phyloP scores from a whole-genome alignment of 2,113 vertebrate species.

The Polyodon spathula region DNA sequence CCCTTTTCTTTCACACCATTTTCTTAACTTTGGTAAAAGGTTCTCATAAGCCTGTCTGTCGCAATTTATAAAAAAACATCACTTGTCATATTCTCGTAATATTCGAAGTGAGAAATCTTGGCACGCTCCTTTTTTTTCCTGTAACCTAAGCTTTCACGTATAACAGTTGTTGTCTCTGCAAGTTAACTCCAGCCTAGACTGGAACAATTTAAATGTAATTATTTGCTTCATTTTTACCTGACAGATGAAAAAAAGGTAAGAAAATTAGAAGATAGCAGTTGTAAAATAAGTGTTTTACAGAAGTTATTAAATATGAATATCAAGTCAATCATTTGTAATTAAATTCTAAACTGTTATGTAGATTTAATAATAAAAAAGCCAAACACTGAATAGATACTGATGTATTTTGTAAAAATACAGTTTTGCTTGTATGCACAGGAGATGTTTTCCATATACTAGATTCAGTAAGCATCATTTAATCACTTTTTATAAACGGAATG shows the following conservation, averaged over 20 bases:
- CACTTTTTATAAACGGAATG: too few relatives aligned
- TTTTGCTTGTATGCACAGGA: too few relatives aligned
- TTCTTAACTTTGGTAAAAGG: constrained; percentile 31
- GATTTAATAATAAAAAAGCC: too few relatives aligned
- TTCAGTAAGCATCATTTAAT: too few relatives aligned
- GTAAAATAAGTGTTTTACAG: constrained; percentile 15
- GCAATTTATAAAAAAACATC: constrained; percentile 37
- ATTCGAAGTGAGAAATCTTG: constrained; percentile 34
- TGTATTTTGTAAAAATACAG: too few relatives aligned
- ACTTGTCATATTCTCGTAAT: constrained; percentile 20
- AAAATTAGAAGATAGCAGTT: constrained; percentile 17
- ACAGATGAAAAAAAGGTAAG: constrained; percentile 25
- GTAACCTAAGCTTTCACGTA: constrained; percentile 35
- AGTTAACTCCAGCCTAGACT: constrained; percentile 37
- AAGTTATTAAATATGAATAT: too few relatives aligned
- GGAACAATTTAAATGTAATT: constrained; percentile 37
- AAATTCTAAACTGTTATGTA: too few relatives aligned
- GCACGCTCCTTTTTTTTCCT: constrained; percentile 39
- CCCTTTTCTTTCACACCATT: too few relatives aligned
- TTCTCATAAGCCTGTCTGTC: constrained; percentile 34
- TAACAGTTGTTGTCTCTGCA: constrained; percentile 43
- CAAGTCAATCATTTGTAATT: too few relatives aligned
- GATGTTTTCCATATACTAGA: too few relatives aligned
- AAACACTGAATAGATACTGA: too few relatives aligned
- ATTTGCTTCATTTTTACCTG: constrained; percentile 34